Base-by-base conservation (phyloP, 2,113 vertebrate genomes). In the Equus przewalskii region DNA sequence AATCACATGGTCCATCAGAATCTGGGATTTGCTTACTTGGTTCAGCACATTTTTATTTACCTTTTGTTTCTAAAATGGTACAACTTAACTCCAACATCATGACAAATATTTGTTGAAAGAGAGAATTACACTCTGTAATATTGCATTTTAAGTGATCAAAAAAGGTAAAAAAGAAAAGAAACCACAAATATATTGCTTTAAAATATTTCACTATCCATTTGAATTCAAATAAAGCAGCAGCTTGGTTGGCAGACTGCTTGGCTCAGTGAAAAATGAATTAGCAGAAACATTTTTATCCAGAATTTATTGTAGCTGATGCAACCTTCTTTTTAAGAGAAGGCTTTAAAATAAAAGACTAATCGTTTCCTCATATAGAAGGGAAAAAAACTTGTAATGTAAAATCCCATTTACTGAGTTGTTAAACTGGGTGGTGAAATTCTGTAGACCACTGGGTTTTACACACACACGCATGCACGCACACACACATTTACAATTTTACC, bases 251-350 rank as follows among this genome's bases (percentile, higher is more conserved):
- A 97, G 86, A 89, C 78, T 73, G 76, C 60, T 91, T 96, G 92
- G 90, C 88, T 89, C 78, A n/a, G 58, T 95, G 81, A 95, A 96
- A 97, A 97, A 96, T 93, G 88, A 97, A 95, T 97, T 80, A 87
- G 69, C 87, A 96, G 96, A 95, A 95, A 96, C 56, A 94, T 96
- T 97, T 97, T 95, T 87, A 87, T 92, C 73, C 46, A 92, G 91
- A 94, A 97, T 97, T 95, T 95, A 96, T 72, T 92, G 51, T 64
- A n/a, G 92, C 56, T 83, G 94, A 78, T 96, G 70, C 69, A 95
- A 96, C 26, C 70, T 64, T 92, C 81, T 89, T 89, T 84, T 89
- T 46, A 75, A 94, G 92, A 85, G 49, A 96, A 73, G 78, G 81
- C 69, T 95, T 94, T 97, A 94, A 92, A 97, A 93, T 84, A 96